phyloP scores from a whole-genome alignment of 2,113 vertebrate species.

The Semnornis frantzii region DNA sequence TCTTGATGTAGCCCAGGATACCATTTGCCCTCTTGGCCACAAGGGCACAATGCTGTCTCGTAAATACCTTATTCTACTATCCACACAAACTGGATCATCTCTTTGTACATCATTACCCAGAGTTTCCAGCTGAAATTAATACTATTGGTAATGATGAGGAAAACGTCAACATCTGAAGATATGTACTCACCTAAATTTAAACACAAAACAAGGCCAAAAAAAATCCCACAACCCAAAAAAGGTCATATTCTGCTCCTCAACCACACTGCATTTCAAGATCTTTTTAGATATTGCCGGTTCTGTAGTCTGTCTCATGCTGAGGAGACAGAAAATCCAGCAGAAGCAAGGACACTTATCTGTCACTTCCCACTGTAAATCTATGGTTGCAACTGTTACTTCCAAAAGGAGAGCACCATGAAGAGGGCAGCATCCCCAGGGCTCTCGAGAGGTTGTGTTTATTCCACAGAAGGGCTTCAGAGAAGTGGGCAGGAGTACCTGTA shows the following conservation, averaged over 20 bases:
- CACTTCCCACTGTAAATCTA: background rate
- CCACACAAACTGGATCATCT: background rate
- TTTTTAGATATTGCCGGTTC: background rate
- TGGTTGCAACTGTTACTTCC: background rate
- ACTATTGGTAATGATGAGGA: background rate
- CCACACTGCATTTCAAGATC: background rate
- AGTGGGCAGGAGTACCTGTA: background rate
- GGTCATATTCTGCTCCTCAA: background rate
- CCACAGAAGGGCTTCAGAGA: background rate
- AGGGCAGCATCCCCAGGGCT: background rate
- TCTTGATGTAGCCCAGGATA: too few species aligned
- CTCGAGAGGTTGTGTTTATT: background rate
- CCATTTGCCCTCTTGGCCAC: too few species aligned
- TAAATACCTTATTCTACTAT: background rate
- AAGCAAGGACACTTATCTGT: background rate
- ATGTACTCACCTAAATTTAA: background rate
- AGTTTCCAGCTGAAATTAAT: background rate
- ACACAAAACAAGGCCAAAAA: background rate
- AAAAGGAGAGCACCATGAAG: background rate
- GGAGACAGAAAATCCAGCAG: background rate
- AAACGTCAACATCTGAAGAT: background rate
- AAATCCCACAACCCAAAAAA: rapidly evolving
- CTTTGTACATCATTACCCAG: background rate
- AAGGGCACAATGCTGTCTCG: background rate
- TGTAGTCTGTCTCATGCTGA: background rate